These are phyloP conservation scores for Thripadectes ignobilis DNA, from an alignment of 2,797 vertebrate species.

Conservation along the genomic window DNA sequence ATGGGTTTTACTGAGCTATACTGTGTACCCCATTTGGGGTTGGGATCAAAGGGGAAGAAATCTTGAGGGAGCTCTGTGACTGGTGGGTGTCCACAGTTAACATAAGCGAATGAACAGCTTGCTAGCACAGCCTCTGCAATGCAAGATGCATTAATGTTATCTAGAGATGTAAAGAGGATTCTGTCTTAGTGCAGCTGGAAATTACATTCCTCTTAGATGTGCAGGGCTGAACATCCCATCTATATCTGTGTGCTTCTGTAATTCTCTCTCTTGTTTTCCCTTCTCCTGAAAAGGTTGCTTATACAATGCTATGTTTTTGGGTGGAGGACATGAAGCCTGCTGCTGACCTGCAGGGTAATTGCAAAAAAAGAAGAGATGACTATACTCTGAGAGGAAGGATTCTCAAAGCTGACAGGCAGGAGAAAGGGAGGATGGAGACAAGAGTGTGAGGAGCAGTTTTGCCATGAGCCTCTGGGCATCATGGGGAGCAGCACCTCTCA, in stretches of 20 bases:
- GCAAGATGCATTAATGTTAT: fast-evolving
- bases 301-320: background rate
- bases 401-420: background rate
- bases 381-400: background rate
- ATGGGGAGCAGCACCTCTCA: background rate
- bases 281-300: background rate
- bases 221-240: background rate
- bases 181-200: background rate
- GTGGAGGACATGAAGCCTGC: background rate
- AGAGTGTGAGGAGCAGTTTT: background rate
- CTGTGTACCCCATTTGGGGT: background rate
- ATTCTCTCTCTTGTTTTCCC: background rate
- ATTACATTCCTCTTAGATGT: background rate
- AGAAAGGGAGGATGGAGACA: background rate
- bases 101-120: background rate
- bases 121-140: background rate
- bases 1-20: background rate
- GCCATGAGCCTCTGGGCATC: fast-evolving
- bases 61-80: background rate
- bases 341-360: background rate
- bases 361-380: background rate
- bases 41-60: background rate
- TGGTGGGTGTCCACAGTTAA: background rate
- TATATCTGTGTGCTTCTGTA: background rate
- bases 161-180: background rate